Evolutionary conservation across 2,888 invertebrate species (phyloP).

Genomic region (Xiphydria camelus): DNA sequence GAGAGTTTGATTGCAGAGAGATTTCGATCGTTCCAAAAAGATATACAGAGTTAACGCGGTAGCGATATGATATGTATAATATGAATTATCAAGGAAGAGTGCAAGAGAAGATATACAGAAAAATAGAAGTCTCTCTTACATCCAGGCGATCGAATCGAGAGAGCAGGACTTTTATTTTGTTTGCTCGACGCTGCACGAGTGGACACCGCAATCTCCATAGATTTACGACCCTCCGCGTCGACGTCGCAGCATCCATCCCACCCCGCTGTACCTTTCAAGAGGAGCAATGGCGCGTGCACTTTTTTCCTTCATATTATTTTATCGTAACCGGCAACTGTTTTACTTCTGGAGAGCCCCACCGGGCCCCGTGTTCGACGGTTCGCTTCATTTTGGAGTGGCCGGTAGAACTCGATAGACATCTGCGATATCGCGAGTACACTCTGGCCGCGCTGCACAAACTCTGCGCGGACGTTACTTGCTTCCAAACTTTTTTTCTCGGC

Average conservation of each 20-base stretch:
- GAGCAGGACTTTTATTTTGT: too few relatives aligned
- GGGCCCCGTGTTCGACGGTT: constrained; percentile 31
- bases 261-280: constrained; percentile 15
- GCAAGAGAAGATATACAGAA: too few relatives aligned
- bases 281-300: constrained; percentile 46
- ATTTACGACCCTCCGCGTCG: constrained; percentile 21
- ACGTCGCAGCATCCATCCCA: constrained; percentile 5
- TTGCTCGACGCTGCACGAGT: constrained; percentile 11
- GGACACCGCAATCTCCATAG: constrained; percentile 22
- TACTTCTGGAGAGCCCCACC: constrained; percentile 34
- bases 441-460: too few relatives aligned
- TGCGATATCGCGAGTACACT: constrained; percentile 29
- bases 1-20: too few relatives aligned
- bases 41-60: too few relatives aligned
- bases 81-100: too few relatives aligned
- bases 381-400: constrained; percentile 50
- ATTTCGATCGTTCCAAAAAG: too few relatives aligned
- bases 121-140: too few relatives aligned
- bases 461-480: too few relatives aligned
- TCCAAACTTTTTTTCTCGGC: too few relatives aligned
- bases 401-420: constrained; percentile 40
- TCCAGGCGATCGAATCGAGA: too few relatives aligned
- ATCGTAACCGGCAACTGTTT: constrained; percentile 46
- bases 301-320: constrained; percentile 45
- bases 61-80: too few relatives aligned